Evolutionary conservation across 1,140 invertebrate genomes (phyloP).

Genomic region (Pteromalus puparum): DNA sequence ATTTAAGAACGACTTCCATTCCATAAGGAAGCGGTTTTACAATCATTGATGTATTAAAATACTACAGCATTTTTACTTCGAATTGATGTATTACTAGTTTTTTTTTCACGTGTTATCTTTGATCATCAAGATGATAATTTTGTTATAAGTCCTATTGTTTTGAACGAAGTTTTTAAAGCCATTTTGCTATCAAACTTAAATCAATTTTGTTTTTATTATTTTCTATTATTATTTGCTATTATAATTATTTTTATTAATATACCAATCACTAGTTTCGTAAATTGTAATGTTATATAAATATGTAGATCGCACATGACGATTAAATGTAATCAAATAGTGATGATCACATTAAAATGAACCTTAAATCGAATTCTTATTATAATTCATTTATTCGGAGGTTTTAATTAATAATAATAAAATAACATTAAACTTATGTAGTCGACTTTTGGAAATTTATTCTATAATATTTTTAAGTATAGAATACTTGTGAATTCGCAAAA

Average conservation of each 20-base stretch:
- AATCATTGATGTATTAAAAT: conserved; percentile 35
- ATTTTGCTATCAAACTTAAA: background rate
- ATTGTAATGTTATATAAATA: conserved; percentile 48
- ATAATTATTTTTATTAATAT: conserved; percentile 36
- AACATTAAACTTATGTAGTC: background rate
- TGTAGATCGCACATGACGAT: conserved; percentile 50
- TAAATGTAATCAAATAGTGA: conserved; percentile 52
- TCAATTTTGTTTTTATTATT: conserved; percentile 41
- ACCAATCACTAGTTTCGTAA: conserved; percentile 43
- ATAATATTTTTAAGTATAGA: background rate
- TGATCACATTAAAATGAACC: conserved; percentile 51
- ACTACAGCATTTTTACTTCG: conserved; percentile 46
- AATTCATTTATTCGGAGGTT: conserved; percentile 30
- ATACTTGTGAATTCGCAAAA: background rate
- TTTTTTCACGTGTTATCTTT: conserved; percentile 29
- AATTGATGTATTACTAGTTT: conserved; percentile 37
- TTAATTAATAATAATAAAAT: conserved; percentile 6
- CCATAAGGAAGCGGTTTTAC: conserved; percentile 47
- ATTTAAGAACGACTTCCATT: conserved; percentile 46
- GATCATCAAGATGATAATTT: conserved; percentile 20
- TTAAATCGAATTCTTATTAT: conserved; percentile 42
- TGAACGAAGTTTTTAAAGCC: conserved; percentile 29
- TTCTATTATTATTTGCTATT: conserved; percentile 26
- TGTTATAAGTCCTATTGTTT: conserved; percentile 34
- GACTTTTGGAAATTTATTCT: too few species aligned